Base-by-base conservation (phyloP, 2,888 invertebrate species). In the Drosophila atroscutellata region DNA sequence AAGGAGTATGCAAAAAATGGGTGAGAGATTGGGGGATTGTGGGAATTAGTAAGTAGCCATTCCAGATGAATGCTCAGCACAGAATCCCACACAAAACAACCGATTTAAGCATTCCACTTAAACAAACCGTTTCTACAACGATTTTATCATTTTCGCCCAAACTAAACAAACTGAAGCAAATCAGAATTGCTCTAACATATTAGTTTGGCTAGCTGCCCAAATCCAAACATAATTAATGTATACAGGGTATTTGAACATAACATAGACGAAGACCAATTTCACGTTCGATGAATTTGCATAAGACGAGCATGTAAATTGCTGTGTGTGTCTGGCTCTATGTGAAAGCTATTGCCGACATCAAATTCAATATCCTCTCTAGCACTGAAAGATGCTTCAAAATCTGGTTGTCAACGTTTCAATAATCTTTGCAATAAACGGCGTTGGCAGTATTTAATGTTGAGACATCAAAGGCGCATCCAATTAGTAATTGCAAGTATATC, bases 91-190 rank as follows among this genome's bases (percentile, higher is more conserved):
- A 60, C 58, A 58, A 39, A 24, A 39, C 42, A 15, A 30, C 30
- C 56, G 28, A 69, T 55, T 69, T 49, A 37, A 36, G 26, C 55
- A 66, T 69, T 69, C 47, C 55, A 39, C 37, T 69, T 47, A 11
- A 54, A 30, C 24, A 13, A 36, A 69, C 42, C 69, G 47, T 69
- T 52, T 13, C 7, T 2, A 13, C 26, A 18, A 37, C 15, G 26
- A 28, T 37, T 55, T 55, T n/a, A n/a, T 26, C n/a, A 15, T 26
- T 37, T 37, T n/a, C 24, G 1, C 24, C 54, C 26, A 37, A 54
- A 51, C 32, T 20, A 51, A 51, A 32, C 20, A 4, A 54, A 13
- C 6, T 9, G 11, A 26, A n/a, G 5, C 18, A 55, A 24, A 54
- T 15, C 4, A 1, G 11, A 37, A 45, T 20, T 20, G 20, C 45